Evolutionary conservation across 2,797 vertebrate genomes (phyloP).

Genomic region (Gallirallus australis): DNA sequence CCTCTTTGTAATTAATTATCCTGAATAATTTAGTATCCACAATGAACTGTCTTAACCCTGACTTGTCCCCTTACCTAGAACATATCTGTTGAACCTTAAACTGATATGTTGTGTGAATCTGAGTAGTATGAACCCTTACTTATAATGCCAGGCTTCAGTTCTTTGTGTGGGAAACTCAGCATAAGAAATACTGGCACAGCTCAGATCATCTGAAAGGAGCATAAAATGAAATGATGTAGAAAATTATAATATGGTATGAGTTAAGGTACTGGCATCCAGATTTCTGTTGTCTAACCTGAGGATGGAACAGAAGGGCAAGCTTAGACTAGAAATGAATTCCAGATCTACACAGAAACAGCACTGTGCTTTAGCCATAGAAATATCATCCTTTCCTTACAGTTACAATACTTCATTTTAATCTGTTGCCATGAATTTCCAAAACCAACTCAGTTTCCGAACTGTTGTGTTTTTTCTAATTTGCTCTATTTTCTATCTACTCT

Average conservation of each 20-base stretch:
- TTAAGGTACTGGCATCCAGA: not conserved
- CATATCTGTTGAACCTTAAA: not conserved
- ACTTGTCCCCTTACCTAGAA: not conserved
- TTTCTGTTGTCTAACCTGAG: not conserved
- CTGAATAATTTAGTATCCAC: not conserved
- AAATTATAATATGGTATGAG: not conserved
- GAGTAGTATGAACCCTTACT: not conserved
- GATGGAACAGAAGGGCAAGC: not conserved
- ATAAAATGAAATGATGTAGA: not conserved
- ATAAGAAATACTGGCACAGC: not conserved
- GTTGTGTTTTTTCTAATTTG: not conserved
- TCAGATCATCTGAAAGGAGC: not conserved
- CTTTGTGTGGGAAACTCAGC: not conserved
- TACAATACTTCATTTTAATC: not conserved
- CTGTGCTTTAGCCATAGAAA: not conserved
- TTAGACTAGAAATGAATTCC: not conserved
- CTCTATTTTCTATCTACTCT: not conserved
- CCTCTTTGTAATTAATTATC: not conserved
- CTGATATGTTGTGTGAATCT: not conserved
- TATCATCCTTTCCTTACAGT: not conserved
- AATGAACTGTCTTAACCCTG: not conserved
- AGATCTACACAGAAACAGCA: not conserved
- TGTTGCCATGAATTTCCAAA: not conserved
- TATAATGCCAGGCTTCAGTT: not conserved
- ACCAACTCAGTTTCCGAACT: not conserved